A percentile compares a stretch with the other conserved stretches of the same genome.
phyloP scores from a whole-genome alignment of 1,140 invertebrate species.

The Leguminivora glycinivorella region DNA sequence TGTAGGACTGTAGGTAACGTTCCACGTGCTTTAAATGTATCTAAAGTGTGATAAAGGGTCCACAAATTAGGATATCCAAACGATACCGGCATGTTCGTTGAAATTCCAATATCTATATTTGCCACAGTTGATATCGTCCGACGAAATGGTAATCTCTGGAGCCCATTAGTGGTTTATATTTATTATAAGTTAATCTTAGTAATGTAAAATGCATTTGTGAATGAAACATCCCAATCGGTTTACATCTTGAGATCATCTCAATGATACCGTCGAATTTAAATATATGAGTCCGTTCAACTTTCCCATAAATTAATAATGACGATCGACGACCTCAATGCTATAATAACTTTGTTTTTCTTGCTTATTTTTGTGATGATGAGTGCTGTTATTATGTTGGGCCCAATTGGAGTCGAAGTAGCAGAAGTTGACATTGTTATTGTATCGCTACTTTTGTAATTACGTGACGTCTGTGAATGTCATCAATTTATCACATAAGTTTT shows the following conservation, averaged over 20 bases:
- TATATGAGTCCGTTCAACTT: background rate
- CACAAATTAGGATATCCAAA: no score
- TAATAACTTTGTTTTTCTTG: background rate
- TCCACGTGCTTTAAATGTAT: background rate
- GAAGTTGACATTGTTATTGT: no score
- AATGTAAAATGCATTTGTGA: background rate
- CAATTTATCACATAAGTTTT: no score
- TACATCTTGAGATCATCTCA: background rate
- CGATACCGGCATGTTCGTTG: no score
- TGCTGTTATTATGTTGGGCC: background rate
- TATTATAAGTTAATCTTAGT: background rate
- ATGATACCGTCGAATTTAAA: background rate
- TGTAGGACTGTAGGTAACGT: background rate
- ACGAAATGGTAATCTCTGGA: no score
- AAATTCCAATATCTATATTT: no score
- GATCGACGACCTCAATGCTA: background rate
- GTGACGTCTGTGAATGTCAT: no score
- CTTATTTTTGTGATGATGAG: background rate
- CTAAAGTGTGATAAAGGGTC: no score
- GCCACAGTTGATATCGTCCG: no score
- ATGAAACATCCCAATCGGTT: background rate
- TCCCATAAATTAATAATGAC: background rate
- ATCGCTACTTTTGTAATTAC: no score
- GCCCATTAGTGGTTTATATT: no score
- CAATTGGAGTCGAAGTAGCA: no score